These are phyloP conservation scores for Gambusia yucatana DNA, from an alignment of 2,797 vertebrate genomes.

Conservation along the genomic window DNA sequence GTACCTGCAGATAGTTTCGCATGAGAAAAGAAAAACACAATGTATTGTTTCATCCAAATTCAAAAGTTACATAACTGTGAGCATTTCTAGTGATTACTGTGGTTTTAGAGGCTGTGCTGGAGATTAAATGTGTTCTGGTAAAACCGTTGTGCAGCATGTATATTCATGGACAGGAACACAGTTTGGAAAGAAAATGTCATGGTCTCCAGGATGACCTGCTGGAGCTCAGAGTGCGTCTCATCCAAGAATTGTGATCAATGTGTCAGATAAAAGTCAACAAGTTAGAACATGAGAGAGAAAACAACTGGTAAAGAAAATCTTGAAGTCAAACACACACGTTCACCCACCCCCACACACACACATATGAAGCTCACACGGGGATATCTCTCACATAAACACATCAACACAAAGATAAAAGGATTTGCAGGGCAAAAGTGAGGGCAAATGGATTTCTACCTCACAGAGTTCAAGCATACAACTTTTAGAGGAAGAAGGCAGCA, in stretches of 20 bases:
- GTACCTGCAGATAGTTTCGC: constrained; percentile 33
- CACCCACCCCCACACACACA: not conserved
- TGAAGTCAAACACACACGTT: not conserved
- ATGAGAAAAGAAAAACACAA: constrained; percentile 28
- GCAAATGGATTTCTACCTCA: constrained; percentile 68
- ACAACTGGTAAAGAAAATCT: constrained; percentile 15
- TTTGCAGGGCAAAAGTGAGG: constrained; percentile 37
- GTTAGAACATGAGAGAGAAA: constrained; percentile 50
- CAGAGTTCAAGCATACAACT: constrained; percentile 56
- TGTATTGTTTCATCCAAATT: constrained; percentile 26
- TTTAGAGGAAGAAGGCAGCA: constrained; percentile 38
- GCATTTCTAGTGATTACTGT: constrained; percentile 31
- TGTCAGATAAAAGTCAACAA: constrained; percentile 66
- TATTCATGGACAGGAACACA: constrained; percentile 4
- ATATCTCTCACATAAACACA: constrained; percentile 43
- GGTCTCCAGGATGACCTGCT: constrained; percentile 46
- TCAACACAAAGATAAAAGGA: constrained; percentile 40
- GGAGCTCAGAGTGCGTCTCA: constrained; percentile 45
- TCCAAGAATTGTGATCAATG: constrained; percentile 60
- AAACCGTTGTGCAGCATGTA: constrained; percentile 9
- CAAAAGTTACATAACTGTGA: constrained; percentile 31
- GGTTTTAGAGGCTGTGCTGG: constrained; percentile 25
- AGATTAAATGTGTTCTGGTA: constrained; percentile 24
- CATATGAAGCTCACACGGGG: constrained; percentile 1
- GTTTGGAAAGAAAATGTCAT: constrained; percentile 49